phyloP scores from a whole-genome alignment of 2,113 vertebrate species.

The Capricornis sumatraensis region DNA sequence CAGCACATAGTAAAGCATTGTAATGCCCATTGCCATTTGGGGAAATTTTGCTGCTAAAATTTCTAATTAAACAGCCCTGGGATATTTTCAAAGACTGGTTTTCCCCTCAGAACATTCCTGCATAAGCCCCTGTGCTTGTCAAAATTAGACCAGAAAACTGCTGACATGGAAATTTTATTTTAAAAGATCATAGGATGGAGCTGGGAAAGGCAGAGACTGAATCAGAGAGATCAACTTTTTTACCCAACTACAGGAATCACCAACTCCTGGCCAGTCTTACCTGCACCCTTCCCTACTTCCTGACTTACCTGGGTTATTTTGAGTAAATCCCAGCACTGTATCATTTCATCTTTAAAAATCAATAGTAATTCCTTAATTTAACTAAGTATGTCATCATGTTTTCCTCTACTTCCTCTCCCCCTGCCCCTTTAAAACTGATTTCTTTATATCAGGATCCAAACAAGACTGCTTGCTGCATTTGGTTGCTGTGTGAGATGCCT shows the following conservation, averaged over 20 bases:
- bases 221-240: neutral
- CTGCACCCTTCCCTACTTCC: neutral
- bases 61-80: neutral
- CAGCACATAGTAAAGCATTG: neutral
- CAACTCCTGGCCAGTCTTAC: neutral
- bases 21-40: neutral
- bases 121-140: neutral
- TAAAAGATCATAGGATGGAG: neutral
- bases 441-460: neutral
- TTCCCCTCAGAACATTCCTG: neutral
- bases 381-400: neutral
- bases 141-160: constrained; percentile 38
- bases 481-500: neutral
- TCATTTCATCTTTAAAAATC: neutral
- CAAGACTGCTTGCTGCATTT: neutral
- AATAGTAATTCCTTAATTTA: neutral
- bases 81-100: neutral
- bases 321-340: neutral
- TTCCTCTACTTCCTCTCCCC: neutral
- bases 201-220: neutral
- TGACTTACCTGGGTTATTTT: neutral
- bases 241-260: neutral
- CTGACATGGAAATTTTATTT: neutral
- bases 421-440: neutral
- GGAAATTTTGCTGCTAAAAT: neutral